Evolutionary conservation across 2,888 invertebrate genomes (phyloP), one percentile per base, ranked within the genome.

Genomic region (Trichopoda pennipes): DNA sequence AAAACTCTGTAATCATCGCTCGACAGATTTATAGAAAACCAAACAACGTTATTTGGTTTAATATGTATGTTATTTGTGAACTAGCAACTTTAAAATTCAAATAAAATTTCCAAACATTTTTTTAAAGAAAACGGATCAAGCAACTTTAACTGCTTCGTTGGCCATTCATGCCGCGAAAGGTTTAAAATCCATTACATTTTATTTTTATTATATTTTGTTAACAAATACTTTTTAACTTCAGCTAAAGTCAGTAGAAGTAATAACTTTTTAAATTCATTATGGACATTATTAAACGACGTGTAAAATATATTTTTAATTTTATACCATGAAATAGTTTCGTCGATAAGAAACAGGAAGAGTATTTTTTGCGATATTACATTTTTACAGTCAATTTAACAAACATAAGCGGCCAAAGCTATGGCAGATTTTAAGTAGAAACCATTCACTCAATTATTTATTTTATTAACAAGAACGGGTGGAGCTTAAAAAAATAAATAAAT

Each of bases 191-290:
- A 19, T 78, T 21, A 44, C 32, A 51, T 73, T 66, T 60, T 49
- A 75, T 66, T 49, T 51, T 66, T 66, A 73, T 73, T 68, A 19
- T 56, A 49, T 56, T 66, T 73, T 61, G 19, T 69, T 35, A 70
- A 28, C 19, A 69, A 49, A 61, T 44, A 66, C 17, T 72, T 60
- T 79, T 44, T 14, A 49, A 64, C 35, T 58, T 53, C 42, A 51
- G 16, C 6, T 64, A 16, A 56, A 70, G 56, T 53, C 19, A 55
- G 53, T 61, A 61, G 32, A 61, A 80, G 66, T 49, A 49, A 55
- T 68, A 69, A 68, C 49, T 69, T 80, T 73, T 80, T 32, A 74
- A 80, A 80, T 80, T 80, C 79, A 74, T 74, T 80, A 69, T 73
- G 55, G 61, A 61, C 55, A 55, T 68, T 74, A 68, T 74, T 61